Conservation (phyloP, 2,113 vertebrate genomes). For the Tupaia tana region DNA sequence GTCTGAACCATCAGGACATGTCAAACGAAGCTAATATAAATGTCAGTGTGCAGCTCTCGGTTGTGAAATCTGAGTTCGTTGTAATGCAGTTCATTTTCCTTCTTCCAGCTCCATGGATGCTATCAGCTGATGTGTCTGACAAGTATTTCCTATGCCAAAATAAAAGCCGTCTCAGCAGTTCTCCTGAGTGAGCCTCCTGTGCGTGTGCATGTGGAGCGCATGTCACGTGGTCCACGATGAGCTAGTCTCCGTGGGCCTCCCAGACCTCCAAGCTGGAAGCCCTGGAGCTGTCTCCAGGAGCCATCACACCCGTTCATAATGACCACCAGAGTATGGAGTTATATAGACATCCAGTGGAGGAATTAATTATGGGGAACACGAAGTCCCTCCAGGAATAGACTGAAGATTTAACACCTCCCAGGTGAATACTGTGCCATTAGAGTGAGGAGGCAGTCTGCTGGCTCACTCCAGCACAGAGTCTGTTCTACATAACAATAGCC, state of each 20-base stretch:
- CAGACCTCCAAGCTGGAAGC: slow-evolving; percentile 67
- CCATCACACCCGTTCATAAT: slow-evolving; percentile 36
- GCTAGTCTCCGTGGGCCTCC: slow-evolving; percentile 67
- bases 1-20: slow-evolving; percentile 66
- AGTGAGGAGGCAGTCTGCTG: background rate
- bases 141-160: slow-evolving; percentile 81
- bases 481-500: slow-evolving; percentile 45
- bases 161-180: slow-evolving; percentile 76
- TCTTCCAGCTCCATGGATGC: slow-evolving; percentile 80
- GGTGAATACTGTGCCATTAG: slow-evolving; percentile 40
- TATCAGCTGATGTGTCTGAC: slow-evolving; percentile 84
- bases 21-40: slow-evolving; percentile 85
- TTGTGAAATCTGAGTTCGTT: slow-evolving; percentile 82
- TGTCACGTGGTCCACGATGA: slow-evolving; percentile 54
- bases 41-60: slow-evolving; percentile 76
- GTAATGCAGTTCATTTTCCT: slow-evolving; percentile 81
- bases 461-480: background rate
- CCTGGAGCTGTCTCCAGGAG: slow-evolving; percentile 67
- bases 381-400: slow-evolving; percentile 51
- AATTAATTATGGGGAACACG: slow-evolving; percentile 68
- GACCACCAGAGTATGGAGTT: slow-evolving; percentile 40
- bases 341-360: slow-evolving; percentile 73
- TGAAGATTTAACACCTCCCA: slow-evolving; percentile 64
- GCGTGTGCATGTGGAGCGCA: background rate
- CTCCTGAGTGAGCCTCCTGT: slow-evolving; percentile 39